A percentile compares a stretch with the other conserved stretches of the same genome.
These are phyloP conservation scores for Zootermopsis nevadensis DNA, from an alignment of 2,888 invertebrate genomes.

Conservation along the genomic window DNA sequence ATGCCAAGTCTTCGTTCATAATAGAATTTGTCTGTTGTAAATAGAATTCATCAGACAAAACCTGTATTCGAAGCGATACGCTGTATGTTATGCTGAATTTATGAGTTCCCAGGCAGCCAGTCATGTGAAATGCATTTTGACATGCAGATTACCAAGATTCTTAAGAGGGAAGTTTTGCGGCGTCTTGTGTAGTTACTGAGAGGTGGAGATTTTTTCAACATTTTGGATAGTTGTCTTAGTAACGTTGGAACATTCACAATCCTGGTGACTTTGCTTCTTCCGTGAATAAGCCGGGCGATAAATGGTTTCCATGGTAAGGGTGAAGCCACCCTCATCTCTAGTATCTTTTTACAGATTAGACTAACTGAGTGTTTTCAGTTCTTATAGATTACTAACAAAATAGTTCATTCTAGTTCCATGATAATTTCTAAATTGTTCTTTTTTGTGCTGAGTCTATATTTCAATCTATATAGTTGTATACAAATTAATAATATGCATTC, in stretches of 20 bases:
- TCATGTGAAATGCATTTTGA: too few species aligned
- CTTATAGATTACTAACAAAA: constrained; percentile 35
- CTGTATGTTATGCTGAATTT: too few species aligned
- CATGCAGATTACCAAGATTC: too few species aligned
- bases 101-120: too few species aligned
- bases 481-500: constrained; percentile 50
- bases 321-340: neutral
- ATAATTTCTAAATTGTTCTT: neutral
- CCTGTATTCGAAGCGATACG: too few species aligned
- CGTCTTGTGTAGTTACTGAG: too few species aligned
- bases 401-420: neutral
- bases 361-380: neutral
- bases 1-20: too few species aligned
- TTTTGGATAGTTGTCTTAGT: too few species aligned
- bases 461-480: constrained; percentile 43
- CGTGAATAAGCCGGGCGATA: neutral
- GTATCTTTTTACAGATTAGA: neutral
- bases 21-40: too few species aligned
- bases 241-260: neutral
- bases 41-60: too few species aligned
- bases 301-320: neutral
- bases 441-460: constrained; percentile 31
- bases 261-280: constrained; percentile 4
- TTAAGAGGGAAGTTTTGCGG: too few species aligned
- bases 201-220: too few species aligned